Evolutionary conservation across 1,140 invertebrate species (phyloP).

Genomic region (Lutraria rhynchaena): DNA sequence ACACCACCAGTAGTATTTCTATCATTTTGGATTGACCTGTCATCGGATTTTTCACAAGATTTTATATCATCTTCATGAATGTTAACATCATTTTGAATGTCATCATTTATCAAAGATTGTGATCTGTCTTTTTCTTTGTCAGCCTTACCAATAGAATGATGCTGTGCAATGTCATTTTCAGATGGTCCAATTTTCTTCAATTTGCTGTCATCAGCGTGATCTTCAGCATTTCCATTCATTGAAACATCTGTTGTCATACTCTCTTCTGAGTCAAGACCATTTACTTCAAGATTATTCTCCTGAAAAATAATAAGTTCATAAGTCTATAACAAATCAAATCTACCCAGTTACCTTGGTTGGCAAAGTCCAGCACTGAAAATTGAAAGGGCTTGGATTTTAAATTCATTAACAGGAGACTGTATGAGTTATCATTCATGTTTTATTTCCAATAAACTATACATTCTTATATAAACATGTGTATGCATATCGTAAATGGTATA

Average conservation of each 20-base stretch:
- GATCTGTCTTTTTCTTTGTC: not conserved
- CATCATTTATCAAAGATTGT: not conserved
- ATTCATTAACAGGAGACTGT: too few species aligned
- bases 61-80: not conserved
- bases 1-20: not conserved
- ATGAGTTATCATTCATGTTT: too few species aligned
- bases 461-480: too few species aligned
- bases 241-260: not conserved
- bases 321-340: too few species aligned
- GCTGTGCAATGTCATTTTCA: conserved; percentile 7
- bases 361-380: too few species aligned
- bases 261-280: conserved; percentile 16
- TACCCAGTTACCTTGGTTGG: too few species aligned
- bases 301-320: too few species aligned
- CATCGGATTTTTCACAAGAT: not conserved
- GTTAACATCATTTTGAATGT: not conserved
- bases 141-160: not conserved
- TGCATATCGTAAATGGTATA: too few species aligned
- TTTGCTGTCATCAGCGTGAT: not conserved
- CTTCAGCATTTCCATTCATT: conserved; percentile 21
- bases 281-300: conserved; percentile 5
- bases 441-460: too few species aligned
- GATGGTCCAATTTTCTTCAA: not conserved
- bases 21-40: conserved; percentile 6
- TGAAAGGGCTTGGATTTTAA: too few species aligned